Evolutionary conservation across 2,113 vertebrate species (phyloP).

Genomic region (Melanerpes formicivorus): DNA sequence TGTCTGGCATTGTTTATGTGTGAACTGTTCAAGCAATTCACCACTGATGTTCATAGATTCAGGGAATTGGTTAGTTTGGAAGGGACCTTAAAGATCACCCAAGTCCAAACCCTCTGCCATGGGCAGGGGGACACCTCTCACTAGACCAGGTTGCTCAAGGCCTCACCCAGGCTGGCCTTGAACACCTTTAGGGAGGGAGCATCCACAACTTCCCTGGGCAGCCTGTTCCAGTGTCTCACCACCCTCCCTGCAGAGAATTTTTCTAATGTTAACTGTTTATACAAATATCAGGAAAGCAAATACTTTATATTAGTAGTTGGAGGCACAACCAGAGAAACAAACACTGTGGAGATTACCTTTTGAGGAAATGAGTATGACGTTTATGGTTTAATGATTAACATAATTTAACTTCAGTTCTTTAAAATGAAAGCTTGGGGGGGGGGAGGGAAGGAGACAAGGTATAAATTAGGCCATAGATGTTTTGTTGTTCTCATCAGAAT

Average conservation of each 20-base stretch:
- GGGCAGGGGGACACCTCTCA: no score
- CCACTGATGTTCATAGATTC: not conserved
- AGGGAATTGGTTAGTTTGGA: no score
- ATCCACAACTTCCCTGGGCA: no score
- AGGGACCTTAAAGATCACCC: no score
- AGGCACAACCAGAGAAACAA: not conserved
- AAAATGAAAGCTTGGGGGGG: not conserved
- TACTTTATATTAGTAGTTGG: not conserved
- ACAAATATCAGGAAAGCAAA: not conserved
- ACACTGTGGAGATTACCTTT: not conserved
- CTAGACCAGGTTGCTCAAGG: no score
- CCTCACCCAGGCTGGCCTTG: no score
- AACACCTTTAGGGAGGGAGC: no score
- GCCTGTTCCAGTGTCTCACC: no score
- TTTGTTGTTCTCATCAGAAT: not conserved
- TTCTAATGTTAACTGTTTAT: not conserved
- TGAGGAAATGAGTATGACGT: not conserved
- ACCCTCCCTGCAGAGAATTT: no score
- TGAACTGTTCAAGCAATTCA: not conserved
- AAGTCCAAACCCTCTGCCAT: no score
- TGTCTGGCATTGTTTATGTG: not conserved
- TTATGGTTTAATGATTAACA: not conserved
- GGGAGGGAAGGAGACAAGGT: not conserved
- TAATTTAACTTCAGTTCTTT: not conserved
- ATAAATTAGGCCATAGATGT: not conserved